Base-by-base conservation (phyloP, 2,888 invertebrate species). In the Micoletzkya japonica region DNA sequence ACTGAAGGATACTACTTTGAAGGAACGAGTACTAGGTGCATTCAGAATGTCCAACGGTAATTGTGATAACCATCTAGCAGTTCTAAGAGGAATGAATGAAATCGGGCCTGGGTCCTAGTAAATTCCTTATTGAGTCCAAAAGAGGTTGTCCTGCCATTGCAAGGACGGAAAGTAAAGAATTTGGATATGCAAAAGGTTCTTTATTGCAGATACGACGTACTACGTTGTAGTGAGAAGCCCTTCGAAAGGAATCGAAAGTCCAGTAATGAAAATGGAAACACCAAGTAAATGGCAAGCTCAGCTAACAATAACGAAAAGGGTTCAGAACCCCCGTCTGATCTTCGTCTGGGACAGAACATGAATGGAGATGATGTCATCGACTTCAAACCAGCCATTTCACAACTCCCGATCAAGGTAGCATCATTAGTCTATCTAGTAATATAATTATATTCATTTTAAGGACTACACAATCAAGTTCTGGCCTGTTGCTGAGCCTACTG, bases 321-420 rank as follows among this genome's bases (percentile, higher is more conserved):
- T 82, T 49, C 54, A 82, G 82, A 80, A 52, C 82, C 83, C n/a
- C 81, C 84, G 7, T 74, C 74, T 37, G 81, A 82, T 44, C 75
- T 82, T 36, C 78, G 80, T 1, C 77, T 84, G 32, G 83, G 84
- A 56, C 77, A 81, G 54, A 84, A 82, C 73, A 82, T 84, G 63
- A 83, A 84, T 70, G 83, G 82, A 58, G 84, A 84, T 52, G 77
- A 78, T 52, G 77, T 84, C 4, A 70, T 84, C 32, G 82, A 82
- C 61, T 84, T 84, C 77, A 82, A 82, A 59, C 80, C 82, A 24
- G 82, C 81, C 3, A 74, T 75, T 34, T 70, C 79, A 28, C 76
- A 76, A 10, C 74, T 77, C 36, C 78, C 77, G 4, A 70, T 79
- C 61, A 74, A 75, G 69, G 73, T 74, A 30, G 32, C 6, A 30